These are phyloP conservation scores for Rhagophthalmus giganteus DNA, from an alignment of 2,888 invertebrate species.

Conservation along the genomic window DNA sequence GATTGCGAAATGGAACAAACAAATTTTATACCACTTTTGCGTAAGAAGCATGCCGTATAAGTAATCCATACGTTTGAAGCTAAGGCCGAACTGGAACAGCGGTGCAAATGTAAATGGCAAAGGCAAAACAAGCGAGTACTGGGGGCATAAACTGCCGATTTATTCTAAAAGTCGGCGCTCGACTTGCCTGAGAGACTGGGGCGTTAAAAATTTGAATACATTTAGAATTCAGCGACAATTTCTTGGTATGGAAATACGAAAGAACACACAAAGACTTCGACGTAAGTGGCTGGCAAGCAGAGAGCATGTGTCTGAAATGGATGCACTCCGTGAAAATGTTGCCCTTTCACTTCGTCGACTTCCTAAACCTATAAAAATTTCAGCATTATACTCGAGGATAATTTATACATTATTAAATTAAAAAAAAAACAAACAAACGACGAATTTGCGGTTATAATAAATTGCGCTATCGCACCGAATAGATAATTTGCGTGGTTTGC, in stretches of 20 bases:
- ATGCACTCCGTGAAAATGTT: conserved; percentile 24
- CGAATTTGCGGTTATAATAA: too few species aligned
- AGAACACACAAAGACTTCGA: conserved; percentile 49
- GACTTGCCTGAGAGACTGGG: conserved; percentile 31
- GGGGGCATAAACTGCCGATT: conserved; percentile 29
- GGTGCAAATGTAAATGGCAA: conserved; percentile 30
- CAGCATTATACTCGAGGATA: too few species aligned
- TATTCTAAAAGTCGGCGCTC: conserved; percentile 32
- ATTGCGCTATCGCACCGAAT: too few species aligned
- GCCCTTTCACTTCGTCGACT: conserved; percentile 15
- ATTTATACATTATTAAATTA: too few species aligned
- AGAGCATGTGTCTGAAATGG: conserved; percentile 51
- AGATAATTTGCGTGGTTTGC: too few species aligned
- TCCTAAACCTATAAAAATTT: conserved; percentile 15
- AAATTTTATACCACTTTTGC: conserved; percentile 19
- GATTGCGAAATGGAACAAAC: conserved; percentile 25
- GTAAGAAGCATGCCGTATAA: conserved; percentile 7
- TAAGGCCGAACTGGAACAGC: conserved; percentile 22
- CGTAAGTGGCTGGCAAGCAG: conserved; percentile 54
- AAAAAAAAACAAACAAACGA: too few species aligned
- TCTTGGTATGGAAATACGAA: conserved; percentile 29
- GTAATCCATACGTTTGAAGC: conserved; percentile 26
- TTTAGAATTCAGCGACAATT: conserved; percentile 35
- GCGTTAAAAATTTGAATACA: conserved; percentile 37
- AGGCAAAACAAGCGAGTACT: conserved; percentile 21